Conservation (phyloP, 2,113 vertebrate genomes). For the Myotis davidii region DNA sequence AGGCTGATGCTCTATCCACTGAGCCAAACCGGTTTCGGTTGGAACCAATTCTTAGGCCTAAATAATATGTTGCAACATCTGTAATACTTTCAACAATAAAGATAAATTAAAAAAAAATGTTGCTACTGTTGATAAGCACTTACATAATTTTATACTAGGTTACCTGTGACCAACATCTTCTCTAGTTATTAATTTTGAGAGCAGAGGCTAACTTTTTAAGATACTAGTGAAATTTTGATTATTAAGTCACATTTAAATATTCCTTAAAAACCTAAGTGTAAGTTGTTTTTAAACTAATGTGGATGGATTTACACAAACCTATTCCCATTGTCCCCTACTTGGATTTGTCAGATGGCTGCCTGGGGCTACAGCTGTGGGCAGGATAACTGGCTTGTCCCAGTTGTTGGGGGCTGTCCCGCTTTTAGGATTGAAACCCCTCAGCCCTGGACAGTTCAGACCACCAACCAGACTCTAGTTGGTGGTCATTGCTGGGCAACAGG, state of each 20-base stretch:
- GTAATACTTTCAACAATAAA: too few relatives aligned
- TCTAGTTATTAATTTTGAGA: background rate
- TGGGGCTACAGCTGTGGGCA: background rate
- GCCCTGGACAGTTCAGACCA: background rate
- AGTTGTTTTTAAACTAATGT: background rate
- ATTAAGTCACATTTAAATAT: slow-evolving; percentile 24
- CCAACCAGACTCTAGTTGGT: background rate
- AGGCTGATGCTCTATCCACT: too few relatives aligned
- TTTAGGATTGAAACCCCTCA: background rate
- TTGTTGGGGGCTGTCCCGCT: background rate
- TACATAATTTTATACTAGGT: slow-evolving; percentile 11
- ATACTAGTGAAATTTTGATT: slow-evolving; percentile 39
- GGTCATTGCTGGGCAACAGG: background rate
- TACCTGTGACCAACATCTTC: slow-evolving; percentile 2
- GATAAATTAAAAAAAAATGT: background rate
- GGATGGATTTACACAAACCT: background rate
- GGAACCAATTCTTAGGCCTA: background rate
- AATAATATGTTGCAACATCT: background rate
- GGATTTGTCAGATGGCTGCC: background rate
- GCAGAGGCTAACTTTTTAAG: slow-evolving; percentile 12
- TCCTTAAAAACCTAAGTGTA: background rate
- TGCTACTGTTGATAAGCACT: background rate
- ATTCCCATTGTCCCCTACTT: background rate
- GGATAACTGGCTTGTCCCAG: background rate
- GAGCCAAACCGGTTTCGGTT: too few relatives aligned